Evolutionary conservation across 2,888 invertebrate genomes (phyloP), one percentile per base, ranked within the genome.

Genomic region (Cactoblastis cactorum): DNA sequence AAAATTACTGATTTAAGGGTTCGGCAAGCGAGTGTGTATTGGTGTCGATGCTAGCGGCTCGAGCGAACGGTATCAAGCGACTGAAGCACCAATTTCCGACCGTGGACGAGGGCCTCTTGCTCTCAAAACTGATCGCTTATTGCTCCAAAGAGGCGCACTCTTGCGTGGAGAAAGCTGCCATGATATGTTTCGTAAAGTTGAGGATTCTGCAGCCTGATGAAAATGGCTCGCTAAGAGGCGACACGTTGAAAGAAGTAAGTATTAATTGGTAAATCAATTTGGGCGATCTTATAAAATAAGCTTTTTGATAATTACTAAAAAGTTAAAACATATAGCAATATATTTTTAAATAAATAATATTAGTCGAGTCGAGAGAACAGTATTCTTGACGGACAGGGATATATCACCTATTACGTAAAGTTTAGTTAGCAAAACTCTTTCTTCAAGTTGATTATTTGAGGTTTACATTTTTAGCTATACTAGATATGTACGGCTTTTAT

Each of bases 1-100:
- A 28, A 6, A 19, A 24, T 39, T 11, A 50, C 39, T 51, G n/a
- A 38, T 52, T 52, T 0, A 76, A 98, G 97, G 96, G 97, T 4
- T 98, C 98, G 0, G 98, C 98, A 4, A 98, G 98, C 69, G 98
- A 98, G 80, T 97, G 98, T 75, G 93, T 98, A 49, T 90, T 98
- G 54, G 97, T 98, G 8, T 94, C 95, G 35, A 95, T 98, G 94
- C 77, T 98, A 58, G 97, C 98, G 0, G 98, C 98, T 0, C 91
- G 98, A 65, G 96, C 96, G 12, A 96, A 96, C 76, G 96, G 96
- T 18, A 92, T 98, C 58, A 95, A 95, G 72, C 90, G 94, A 45
- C 90, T 97, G 22, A 97, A 97, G 78, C 93, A 95, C 58, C 94
- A 94, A 66, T 94, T 96, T 74, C 95, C 96, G 0, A 94, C 94